Percentiles rank a stretch among this genome's conserved stretches.
Conservation (phyloP, 2,113 vertebrate species). For the Neolamprologus hecqui region DNA sequence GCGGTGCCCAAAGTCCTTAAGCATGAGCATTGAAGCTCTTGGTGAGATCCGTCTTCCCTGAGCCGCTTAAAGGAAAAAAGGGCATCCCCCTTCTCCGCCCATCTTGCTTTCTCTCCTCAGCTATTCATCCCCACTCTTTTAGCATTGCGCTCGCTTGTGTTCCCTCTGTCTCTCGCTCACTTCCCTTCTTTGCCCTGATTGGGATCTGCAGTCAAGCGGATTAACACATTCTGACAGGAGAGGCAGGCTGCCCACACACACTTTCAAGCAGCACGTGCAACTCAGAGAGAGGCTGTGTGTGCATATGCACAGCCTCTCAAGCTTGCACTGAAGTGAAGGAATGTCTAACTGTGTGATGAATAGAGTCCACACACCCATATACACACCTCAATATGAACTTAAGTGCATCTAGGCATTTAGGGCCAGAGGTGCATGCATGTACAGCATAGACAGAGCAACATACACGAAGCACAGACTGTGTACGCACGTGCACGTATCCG, state of each 20-base stretch:
- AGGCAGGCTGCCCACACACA: conserved; percentile 57
- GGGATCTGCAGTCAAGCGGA: conserved; percentile 75
- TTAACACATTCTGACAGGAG: conserved; percentile 75
- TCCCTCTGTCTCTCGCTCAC: conserved; percentile 35
- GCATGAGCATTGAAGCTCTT: background rate
- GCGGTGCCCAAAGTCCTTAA: conserved; percentile 9
- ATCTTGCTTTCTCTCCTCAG: background rate
- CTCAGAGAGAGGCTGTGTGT: conserved; percentile 40
- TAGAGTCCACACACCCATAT: background rate
- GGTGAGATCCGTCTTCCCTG: background rate
- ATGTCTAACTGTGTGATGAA: conserved; percentile 45
- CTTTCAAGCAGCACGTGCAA: conserved; percentile 47
- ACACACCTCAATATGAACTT: background rate
- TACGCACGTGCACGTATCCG: background rate
- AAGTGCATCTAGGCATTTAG: conserved; percentile 23
- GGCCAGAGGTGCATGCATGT: background rate
- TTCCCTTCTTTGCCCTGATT: conserved; percentile 63
- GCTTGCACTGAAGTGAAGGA: conserved; percentile 49
- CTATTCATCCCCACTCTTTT: conserved; percentile 18
- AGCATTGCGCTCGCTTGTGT: conserved; percentile 11
- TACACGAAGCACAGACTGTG: background rate
- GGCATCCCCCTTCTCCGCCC: conserved; percentile 16
- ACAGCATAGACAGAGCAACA: background rate
- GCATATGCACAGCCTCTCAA: conserved; percentile 56
- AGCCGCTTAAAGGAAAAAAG: conserved; percentile 33